Evolutionary conservation across 2,888 invertebrate species (phyloP), one percentile per base, ranked within the genome.

Genomic region (Apamea sordens): DNA sequence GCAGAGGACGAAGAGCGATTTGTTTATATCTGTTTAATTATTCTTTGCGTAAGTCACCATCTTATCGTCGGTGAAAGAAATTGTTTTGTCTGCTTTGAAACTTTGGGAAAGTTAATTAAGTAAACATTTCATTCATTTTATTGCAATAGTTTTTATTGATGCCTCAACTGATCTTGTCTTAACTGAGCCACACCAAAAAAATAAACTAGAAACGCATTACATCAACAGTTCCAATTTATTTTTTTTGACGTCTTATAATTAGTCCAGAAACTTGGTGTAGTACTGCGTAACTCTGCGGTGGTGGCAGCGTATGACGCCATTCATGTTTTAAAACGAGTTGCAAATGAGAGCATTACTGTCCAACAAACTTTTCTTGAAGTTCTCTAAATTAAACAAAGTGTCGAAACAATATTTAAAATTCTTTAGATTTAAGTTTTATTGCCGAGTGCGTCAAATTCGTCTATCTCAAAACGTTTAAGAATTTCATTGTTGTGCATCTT

Each of bases 221-320:
- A 77, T 76, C 53, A 61, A n/a, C 47, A 72, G 61, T 61, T 44
- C 50, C 32, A 75, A 73, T 82, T 85, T 85, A 80, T 41, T 86
- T 87, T 87, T 90, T 86, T 86, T 84, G 80, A 76, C 76, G 81
- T 83, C 24, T 80, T 47, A 53, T 61, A 59, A 13, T 85, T 80
- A 77, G 85, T 86, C 84, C 75, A 85, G 74, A 79, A 73, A 86
- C 88, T 88, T 88, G 89, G 84, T 90, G 86, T 87, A 90, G 36
- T 65, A 85, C 85, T 89, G 87, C 89, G 91, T 91, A 93, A 93
- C 86, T 83, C 61, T 79, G 80, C 82, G 86, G 90, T 88, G 87
- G 90, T 89, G 84, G 80, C 76, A 69, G 56, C 11, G 44, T 36
- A 88, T 93, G 92, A 91, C 91, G 92, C 91, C 92, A 93, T 91